Evolutionary conservation across 1,140 invertebrate genomes (phyloP), one percentile per base, ranked within the genome.

Genomic region (Panulirus ornatus): DNA sequence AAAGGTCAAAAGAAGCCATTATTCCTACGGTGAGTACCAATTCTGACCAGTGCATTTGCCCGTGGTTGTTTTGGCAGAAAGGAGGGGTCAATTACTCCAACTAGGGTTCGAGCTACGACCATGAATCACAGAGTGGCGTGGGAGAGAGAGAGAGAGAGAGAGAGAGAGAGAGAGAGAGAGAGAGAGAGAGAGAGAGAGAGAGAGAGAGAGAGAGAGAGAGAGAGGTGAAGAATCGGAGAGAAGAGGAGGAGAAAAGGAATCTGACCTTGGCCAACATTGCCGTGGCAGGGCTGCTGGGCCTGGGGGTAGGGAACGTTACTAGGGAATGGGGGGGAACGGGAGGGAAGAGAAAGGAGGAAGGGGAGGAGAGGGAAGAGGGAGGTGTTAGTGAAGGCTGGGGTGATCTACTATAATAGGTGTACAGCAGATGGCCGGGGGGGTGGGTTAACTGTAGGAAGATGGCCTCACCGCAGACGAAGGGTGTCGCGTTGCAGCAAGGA

Each of bases 191-290:
- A n/a, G 36, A 34, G 16, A 70, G 6, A 27, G 27, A 27, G 58
- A 63, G 58, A 27, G 58, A 27, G 27, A n/a, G 66, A 3, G n/a
- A 11, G 36, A 34, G 22, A 8, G n/a, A 1, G 14, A n/a, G 66
- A 70, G 66, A 34, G 36, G 66, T 34, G 42, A 38, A 38, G 40
- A 38, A 38, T 38, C 34, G 70, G 22, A n/a, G n/a, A n/a, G n/a
- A n/a, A n/a, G n/a, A n/a, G n/a, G n/a, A n/a, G n/a, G 70, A 2
- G 2, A 38, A 38, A 73, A 38, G 70, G 70, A 16, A 38, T 16
- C 34, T 73, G 70, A 73, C 70, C 70, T 73, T 73, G 70, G 70
- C 70, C 70, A 73, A 73, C 70, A 73, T 73, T 73, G 42, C 70
- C 8, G 34, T 34, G 34, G 27, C 34, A 38, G 70, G 11, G 70